Evolutionary conservation across 1,140 invertebrate genomes (phyloP), one percentile per base, ranked within the genome.

Genomic region (Telenomus remus): DNA sequence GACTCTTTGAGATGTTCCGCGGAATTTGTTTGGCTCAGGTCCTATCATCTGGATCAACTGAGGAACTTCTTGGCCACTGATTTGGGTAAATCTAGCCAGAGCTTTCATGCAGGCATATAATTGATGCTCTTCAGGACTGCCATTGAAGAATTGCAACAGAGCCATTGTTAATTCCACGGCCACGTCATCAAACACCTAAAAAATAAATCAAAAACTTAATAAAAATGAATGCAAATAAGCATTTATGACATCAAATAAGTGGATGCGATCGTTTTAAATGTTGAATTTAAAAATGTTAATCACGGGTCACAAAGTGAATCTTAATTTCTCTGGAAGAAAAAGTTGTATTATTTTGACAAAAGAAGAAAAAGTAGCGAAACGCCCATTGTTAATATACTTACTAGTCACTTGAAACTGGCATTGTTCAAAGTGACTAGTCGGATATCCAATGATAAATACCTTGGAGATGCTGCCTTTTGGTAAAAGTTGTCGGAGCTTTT

Each of bases 121-220:
- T 54, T 94, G 91, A 79, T 96, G 94, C 88, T 97, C 96, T 0
- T 89, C 88, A 3, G 95, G 94, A 80, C 91, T 94, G 48, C 90
- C 90, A 76, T 93, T 93, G 87, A 97, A 93, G 87, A 93, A 96
- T 89, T 97, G 96, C 14, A 97, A 90, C 72, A 97, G 88, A n/a
- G 96, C 96, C 93, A 97, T 96, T 11, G 95, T 92, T 76, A 98
- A 85, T 86, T 98, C 96, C 13, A 96, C 95, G 33, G 96, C 95
- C 11, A 97, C 93, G 82, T 98, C 96, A 85, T 98, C 96, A 86
- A 97, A 97, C 12, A 97, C 94, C 95, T 11, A n/a, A 47, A 53
- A 48, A 13, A 49, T 39, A 56, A 19, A 56, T 33, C 51, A 57
- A 37, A 46, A 35, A 33, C 37, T 46, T 15, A 16, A 33, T 15